These are phyloP conservation scores for Acrobasis repandana DNA, from an alignment of 2,888 invertebrate species.

Conservation along the genomic window DNA sequence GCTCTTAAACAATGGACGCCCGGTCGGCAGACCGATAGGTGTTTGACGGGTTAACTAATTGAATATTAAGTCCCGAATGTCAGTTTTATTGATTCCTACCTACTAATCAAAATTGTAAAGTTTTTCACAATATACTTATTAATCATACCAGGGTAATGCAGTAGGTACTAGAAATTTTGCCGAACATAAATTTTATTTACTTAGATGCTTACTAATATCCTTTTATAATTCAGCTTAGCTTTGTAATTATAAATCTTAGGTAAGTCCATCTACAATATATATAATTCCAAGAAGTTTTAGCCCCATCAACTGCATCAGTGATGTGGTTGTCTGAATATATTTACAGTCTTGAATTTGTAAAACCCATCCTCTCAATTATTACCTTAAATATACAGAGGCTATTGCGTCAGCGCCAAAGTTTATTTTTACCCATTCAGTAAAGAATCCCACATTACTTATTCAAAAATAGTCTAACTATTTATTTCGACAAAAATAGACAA, in stretches of 20 bases:
- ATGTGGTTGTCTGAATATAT: slow-evolving; percentile 47
- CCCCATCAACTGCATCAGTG: slow-evolving; percentile 28
- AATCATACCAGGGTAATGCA: slow-evolving; percentile 28
- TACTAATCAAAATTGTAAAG: slow-evolving; percentile 26
- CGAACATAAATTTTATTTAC: slow-evolving; percentile 20
- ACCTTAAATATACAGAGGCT: slow-evolving; percentile 63
- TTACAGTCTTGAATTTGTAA: slow-evolving; percentile 80
- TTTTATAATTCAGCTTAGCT: background rate
- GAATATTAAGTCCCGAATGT: background rate
- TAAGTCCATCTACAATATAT: background rate
- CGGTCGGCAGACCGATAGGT: no score
- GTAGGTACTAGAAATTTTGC: slow-evolving; percentile 22
- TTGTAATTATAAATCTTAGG: slow-evolving; percentile 16
- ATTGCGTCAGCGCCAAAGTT: slow-evolving; percentile 60
- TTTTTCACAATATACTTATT: slow-evolving; percentile 29
- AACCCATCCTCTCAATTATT: slow-evolving; percentile 60
- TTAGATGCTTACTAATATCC: slow-evolving; percentile 1
- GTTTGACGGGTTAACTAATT: no score
- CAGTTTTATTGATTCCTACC: slow-evolving; percentile 24
- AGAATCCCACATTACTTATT: slow-evolving; percentile 72
- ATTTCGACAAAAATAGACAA: slow-evolving; percentile 76
- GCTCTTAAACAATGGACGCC: no score
- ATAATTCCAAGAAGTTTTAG: slow-evolving; percentile 15
- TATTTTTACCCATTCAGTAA: slow-evolving; percentile 70
- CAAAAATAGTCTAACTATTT: slow-evolving; percentile 76